Percentiles rank a stretch among this genome's conserved stretches.
Evolutionary conservation across 2,888 invertebrate genomes (phyloP).

Genomic region (Clusia tigrina): DNA sequence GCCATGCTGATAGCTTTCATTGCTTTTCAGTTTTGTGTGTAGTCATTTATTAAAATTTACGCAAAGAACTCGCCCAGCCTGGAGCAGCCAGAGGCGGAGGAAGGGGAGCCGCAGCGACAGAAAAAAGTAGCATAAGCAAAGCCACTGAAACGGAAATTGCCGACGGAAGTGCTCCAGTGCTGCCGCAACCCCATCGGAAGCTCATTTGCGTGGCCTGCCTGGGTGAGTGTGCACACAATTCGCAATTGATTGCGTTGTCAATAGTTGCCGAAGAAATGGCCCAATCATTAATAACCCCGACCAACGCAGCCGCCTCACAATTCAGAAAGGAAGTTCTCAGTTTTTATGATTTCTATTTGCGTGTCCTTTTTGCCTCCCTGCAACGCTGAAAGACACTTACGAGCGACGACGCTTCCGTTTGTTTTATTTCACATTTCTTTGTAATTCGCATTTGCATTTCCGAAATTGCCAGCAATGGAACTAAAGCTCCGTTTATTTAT

Average conservation of each 20-base stretch:
- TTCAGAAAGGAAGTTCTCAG: no score
- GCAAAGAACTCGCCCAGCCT: constrained; percentile 1
- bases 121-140: constrained; percentile 31
- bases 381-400: no score
- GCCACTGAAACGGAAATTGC: constrained; percentile 52
- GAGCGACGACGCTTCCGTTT: no score
- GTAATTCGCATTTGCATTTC: no score
- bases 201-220: constrained; percentile 43
- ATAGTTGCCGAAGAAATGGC: background rate
- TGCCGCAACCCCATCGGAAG: constrained; percentile 49
- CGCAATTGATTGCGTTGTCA: constrained; percentile 3
- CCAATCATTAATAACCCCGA: no score
- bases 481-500: no score
- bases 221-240: no score
- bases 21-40: constrained; percentile 7
- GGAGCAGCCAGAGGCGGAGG: constrained; percentile 13
- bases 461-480: no score
- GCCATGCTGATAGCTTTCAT: background rate
- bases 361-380: no score
- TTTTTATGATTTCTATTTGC: no score
- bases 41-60: constrained; percentile 10
- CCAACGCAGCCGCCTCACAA: no score
- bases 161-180: constrained; percentile 51
- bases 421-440: no score
- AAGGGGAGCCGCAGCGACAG: background rate